Conservation (phyloP, 1,140 invertebrate species). For the Lordiphosa mommai region DNA sequence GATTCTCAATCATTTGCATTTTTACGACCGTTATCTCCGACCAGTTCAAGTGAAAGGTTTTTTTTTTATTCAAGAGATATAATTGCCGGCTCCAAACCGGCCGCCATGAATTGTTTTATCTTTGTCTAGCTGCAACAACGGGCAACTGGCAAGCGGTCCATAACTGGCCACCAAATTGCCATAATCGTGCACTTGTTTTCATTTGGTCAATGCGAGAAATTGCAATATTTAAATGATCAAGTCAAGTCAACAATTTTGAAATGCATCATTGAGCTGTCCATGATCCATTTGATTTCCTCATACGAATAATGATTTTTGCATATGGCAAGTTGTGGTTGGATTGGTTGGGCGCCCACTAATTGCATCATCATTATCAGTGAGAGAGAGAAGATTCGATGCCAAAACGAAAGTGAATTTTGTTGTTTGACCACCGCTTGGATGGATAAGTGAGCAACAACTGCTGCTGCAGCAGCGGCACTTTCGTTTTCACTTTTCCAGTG, state of each 20-base stretch:
- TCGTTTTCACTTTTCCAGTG: constrained; percentile 76
- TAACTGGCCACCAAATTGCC: constrained; percentile 56
- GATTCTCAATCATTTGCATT: constrained; percentile 49
- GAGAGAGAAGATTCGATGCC: constrained; percentile 34
- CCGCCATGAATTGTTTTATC: constrained; percentile 25
- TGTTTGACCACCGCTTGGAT: constrained; percentile 28
- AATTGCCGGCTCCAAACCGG: constrained; percentile 38
- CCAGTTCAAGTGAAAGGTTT: constrained; percentile 60
- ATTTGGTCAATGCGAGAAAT: constrained; percentile 67
- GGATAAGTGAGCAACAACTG: constrained; percentile 39
- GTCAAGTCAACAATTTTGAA: constrained; percentile 4
- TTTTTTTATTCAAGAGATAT: constrained; percentile 30
- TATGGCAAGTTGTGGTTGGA: no score
- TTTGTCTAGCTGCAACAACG: constrained; percentile 14
- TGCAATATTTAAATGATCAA: constrained; percentile 34
- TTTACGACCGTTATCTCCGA: constrained; percentile 20
- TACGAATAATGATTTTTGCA: constrained; percentile 32
- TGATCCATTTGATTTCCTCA: constrained; percentile 62
- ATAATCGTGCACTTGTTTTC: constrained; percentile 62
- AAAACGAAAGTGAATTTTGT: constrained; percentile 61
- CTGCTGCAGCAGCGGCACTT: constrained; percentile 46
- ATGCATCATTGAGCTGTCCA: constrained; percentile 29
- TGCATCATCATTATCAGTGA: constrained; percentile 24
- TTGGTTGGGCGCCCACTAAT: constrained; percentile 19
- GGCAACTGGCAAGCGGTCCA: constrained; percentile 27